These are phyloP conservation scores for Cuniculus paca DNA, from an alignment of 2,797 vertebrate genomes.

Conservation along the genomic window DNA sequence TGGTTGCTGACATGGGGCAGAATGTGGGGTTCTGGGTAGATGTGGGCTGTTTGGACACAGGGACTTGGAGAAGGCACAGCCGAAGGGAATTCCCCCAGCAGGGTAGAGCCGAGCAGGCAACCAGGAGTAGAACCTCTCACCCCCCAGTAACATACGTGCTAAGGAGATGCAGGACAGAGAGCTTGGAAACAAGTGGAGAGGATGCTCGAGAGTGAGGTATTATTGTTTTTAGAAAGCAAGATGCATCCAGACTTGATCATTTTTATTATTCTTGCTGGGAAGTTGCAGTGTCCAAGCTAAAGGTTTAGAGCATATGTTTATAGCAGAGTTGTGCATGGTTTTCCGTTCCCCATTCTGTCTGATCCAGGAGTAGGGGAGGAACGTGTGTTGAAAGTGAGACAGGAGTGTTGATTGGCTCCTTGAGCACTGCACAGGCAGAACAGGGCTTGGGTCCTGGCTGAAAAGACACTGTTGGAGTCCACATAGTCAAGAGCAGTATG, in stretches of 20 bases:
- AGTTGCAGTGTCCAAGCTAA: too few relatives aligned
- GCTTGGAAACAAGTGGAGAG: not conserved
- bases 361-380: not conserved
- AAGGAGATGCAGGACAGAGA: not conserved
- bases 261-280: not conserved
- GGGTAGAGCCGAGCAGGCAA: not conserved
- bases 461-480: not conserved
- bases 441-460: not conserved
- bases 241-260: not conserved
- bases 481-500: not conserved
- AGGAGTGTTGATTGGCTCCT: not conserved
- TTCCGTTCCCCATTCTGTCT: not conserved
- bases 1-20: fast-evolving
- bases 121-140: not conserved
- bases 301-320: not conserved
- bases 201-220: too few relatives aligned
- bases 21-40: too few relatives aligned
- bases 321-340: not conserved
- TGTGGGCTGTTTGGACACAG: not conserved
- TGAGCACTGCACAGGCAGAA: fast-evolving
- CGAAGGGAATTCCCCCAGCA: not conserved
- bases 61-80: not conserved
- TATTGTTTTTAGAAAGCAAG: not conserved
- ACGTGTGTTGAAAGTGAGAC: not conserved
- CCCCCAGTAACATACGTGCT: not conserved